Evolutionary conservation across 2,113 vertebrate genomes (phyloP).

Genomic region (Psilopogon haemacephalus): DNA sequence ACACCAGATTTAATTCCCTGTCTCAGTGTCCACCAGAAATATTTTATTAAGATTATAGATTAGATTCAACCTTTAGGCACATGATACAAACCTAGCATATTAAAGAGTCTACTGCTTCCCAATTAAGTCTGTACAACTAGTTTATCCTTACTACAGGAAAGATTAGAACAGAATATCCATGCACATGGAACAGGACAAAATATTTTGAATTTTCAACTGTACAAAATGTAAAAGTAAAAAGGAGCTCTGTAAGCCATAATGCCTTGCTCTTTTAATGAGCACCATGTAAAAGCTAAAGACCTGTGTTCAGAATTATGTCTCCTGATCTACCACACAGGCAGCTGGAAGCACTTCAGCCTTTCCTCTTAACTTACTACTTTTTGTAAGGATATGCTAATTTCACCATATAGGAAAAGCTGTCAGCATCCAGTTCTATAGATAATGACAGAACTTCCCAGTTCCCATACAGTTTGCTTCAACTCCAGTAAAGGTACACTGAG

Average conservation of each 20-base stretch:
- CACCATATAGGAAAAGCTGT: neutral
- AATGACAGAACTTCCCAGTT: neutral
- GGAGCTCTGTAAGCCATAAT: accelerated
- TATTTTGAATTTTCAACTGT: neutral
- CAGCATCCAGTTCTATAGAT: neutral
- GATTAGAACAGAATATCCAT: neutral
- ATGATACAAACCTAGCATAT: neutral
- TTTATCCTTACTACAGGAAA: neutral
- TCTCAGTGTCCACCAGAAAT: neutral
- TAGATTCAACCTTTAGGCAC: neutral
- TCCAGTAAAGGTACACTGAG: neutral
- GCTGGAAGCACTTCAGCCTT: neutral
- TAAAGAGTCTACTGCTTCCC: neutral
- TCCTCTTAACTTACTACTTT: neutral
- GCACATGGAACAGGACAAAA: neutral
- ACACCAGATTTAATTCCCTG: neutral
- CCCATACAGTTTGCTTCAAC: neutral
- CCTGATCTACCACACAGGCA: neutral
- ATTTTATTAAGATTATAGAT: neutral
- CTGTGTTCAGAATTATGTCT: neutral
- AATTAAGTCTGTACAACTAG: neutral
- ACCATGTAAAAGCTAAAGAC: neutral
- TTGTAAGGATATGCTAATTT: neutral
- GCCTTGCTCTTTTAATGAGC: neutral
- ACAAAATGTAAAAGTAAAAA: neutral